phyloP scores from a whole-genome alignment of 2,797 vertebrate species.

The Amphiprion clarkii region DNA sequence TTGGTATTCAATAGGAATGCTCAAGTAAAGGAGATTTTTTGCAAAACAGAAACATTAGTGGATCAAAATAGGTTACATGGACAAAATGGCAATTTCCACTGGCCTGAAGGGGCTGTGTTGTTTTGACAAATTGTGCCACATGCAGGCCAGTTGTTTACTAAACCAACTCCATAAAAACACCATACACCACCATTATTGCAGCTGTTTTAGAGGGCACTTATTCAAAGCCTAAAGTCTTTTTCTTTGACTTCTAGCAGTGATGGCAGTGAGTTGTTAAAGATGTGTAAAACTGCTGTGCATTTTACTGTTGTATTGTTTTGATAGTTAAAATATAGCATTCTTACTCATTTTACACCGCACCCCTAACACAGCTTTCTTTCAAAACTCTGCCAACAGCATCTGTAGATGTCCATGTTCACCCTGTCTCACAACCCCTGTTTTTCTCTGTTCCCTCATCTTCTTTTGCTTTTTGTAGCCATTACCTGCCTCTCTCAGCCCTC shows the following conservation, averaged over 20 bases:
- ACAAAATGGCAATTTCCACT: slow-evolving; percentile 67
- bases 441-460: slow-evolving; percentile 52
- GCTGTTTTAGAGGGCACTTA: slow-evolving; percentile 38
- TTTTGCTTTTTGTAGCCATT: slow-evolving; percentile 59
- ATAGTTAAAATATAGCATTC: neutral
- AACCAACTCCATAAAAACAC: slow-evolving; percentile 58
- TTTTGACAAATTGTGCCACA: slow-evolving; percentile 72
- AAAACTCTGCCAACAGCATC: slow-evolving; percentile 11
- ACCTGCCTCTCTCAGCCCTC: slow-evolving; percentile 49
- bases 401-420: slow-evolving; percentile 32
- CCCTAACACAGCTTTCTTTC: slow-evolving; percentile 6
- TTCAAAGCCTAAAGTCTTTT: slow-evolving; percentile 11
- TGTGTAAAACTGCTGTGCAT: slow-evolving; percentile 6
- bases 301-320: neutral
- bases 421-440: slow-evolving; percentile 16
- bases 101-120: slow-evolving; percentile 54
- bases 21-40: slow-evolving; percentile 65
- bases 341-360: neutral
- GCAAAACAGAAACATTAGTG: slow-evolving; percentile 54
- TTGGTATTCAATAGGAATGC: slow-evolving; percentile 75
- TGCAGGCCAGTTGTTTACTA: slow-evolving; percentile 63
- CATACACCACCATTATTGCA: slow-evolving; percentile 30
- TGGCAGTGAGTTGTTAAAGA: slow-evolving; percentile 13
- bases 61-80: slow-evolving; percentile 58
- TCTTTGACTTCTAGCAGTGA: slow-evolving; percentile 1